Base-by-base conservation (phyloP, 2,113 vertebrate genomes). In the Eptatretus burgeri region DNA sequence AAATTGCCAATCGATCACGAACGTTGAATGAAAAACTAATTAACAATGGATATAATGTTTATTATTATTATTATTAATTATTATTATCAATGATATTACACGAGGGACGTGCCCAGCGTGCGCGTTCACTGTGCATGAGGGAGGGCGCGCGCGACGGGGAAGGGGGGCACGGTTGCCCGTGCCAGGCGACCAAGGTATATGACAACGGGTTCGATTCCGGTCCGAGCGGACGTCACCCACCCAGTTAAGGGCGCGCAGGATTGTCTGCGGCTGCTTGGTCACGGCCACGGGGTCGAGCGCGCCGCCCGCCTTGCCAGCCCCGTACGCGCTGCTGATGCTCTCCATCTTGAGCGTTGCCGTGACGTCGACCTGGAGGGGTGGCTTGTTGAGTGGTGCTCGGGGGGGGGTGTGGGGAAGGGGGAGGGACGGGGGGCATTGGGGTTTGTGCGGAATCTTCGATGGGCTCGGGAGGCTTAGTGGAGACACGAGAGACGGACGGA, bases 301-400 rank as follows among this genome's bases (percentile, higher is more conserved):
- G 63, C 79, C 74, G 69, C 86, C 88, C 52, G 82, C 75, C 68
- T 81, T 77, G 65, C 86, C 86, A 64, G 84, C 88, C 73, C 88
- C 86, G 66, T 88, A 94, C 66, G 87, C 88, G 69, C 78, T 78
- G 73, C 81, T 85, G n/a, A 19, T 60, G 56, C 27, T 41, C 74
- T 94, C 87, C 87, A 41, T 41, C 27, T 41, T 41, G 27, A 41
- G 27, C 27, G 10, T 20, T 60, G n/a, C 56, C 20, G 56, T 13
- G n/a, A 60, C 56, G 56, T 60, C 56, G n/a, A 60, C 20, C 56
- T 60, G n/a, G 56, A 20, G 10, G 56, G 20, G 56, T 17, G n/a
- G n/a, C 56, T 60, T n/a, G 20, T 13, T 12, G 56, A 17, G n/a
- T 20, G 56, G n/a, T 60, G n/a, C 56, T 60, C 9, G 20, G 27